Conservation (phyloP, 2,113 vertebrate genomes). For the Platysternon megacephalum region DNA sequence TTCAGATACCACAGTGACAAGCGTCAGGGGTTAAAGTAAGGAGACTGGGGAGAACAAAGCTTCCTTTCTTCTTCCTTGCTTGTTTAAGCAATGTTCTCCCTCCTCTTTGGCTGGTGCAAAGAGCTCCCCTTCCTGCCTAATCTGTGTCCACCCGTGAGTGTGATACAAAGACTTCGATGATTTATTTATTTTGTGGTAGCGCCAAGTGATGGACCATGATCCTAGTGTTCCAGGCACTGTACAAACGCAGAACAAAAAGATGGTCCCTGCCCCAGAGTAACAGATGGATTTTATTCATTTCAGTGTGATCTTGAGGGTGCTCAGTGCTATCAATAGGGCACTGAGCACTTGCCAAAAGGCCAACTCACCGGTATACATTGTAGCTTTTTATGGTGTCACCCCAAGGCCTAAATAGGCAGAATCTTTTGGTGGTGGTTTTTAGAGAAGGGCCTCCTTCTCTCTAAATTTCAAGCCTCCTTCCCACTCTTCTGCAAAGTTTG, state of each 20-base stretch:
- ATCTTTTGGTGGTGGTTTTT: background rate
- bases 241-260: background rate
- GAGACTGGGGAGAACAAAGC: fast-evolving
- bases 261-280: background rate
- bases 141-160: background rate
- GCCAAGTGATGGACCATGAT: background rate
- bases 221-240: background rate
- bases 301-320: background rate
- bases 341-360: background rate
- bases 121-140: fast-evolving
- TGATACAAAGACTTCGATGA: background rate
- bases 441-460: background rate
- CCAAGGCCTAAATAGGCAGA: background rate
- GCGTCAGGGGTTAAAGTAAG: background rate
- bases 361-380: background rate
- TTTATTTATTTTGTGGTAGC: background rate
- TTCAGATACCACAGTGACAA: background rate
- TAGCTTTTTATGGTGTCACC: background rate
- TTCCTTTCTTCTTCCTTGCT: background rate
- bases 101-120: background rate
- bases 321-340: background rate
- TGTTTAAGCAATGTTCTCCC: background rate
- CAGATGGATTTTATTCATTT: background rate
- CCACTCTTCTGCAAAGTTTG: background rate
- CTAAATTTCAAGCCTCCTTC: background rate